phyloP scores from a whole-genome alignment of 1,140 invertebrate species.

The Batillaria attramentaria region DNA sequence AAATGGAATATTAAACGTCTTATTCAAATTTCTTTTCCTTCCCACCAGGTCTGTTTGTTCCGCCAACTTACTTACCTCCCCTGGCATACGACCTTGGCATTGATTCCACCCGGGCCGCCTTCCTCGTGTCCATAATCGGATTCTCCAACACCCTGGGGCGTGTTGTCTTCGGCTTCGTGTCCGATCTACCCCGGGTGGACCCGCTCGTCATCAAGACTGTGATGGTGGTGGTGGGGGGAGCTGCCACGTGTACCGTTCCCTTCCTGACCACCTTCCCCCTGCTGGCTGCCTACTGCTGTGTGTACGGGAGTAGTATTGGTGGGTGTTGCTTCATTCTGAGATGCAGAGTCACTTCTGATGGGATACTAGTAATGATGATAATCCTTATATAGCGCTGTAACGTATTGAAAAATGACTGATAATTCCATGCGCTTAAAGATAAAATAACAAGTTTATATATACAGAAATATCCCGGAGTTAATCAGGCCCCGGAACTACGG shows the following conservation, averaged over 20 bases:
- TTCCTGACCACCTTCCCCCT: conserved; percentile 75
- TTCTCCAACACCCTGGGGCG: conserved; percentile 76
- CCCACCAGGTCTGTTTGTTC: conserved; percentile 52
- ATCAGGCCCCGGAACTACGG: no score
- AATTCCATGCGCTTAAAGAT: no score
- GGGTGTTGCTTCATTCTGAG: no score
- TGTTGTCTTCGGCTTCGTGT: conserved; percentile 74
- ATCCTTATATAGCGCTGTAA: no score
- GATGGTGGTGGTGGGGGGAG: conserved; percentile 85
- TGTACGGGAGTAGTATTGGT: conserved; percentile 94
- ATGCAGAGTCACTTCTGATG: no score
- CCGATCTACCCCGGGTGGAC: conserved; percentile 79
- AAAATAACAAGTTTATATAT: no score
- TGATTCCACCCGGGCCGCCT: conserved; percentile 79
- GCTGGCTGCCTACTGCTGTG: conserved; percentile 83
- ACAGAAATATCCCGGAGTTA: no score
- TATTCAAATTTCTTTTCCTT: no score
- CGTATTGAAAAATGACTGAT: no score
- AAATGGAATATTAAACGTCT: no score
- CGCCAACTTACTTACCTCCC: conserved; percentile 47
- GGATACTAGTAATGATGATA: no score
- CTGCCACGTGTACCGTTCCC: conserved; percentile 87
- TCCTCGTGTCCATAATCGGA: conserved; percentile 90
- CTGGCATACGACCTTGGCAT: conserved; percentile 68
- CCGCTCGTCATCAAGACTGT: conserved; percentile 74